phyloP scores from a whole-genome alignment of 2,113 vertebrate genomes.

The Tupaia tana region DNA sequence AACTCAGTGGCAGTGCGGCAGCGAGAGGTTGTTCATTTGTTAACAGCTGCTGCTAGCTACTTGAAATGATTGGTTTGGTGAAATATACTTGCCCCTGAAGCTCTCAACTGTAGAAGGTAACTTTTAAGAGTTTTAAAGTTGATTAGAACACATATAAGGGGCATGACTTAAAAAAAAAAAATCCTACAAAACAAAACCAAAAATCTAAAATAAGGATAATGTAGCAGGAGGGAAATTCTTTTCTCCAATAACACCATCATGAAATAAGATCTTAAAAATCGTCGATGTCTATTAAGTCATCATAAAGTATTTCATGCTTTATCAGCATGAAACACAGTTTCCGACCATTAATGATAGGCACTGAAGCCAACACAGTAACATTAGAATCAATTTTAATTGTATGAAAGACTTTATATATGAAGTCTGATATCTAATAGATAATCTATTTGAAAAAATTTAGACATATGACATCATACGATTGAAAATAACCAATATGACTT shows the following conservation, averaged over 20 bases:
- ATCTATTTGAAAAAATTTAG: conserved; percentile 17
- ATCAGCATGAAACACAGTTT: not conserved
- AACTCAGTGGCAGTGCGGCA: not conserved
- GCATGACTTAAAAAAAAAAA: not conserved
- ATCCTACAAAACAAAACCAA: not conserved
- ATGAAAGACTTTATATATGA: conserved; percentile 2
- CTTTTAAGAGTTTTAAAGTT: conserved; percentile 37
- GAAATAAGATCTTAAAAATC: conserved; percentile 24
- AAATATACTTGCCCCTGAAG: not conserved
- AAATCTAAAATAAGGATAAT: conserved; percentile 1
- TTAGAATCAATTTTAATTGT: conserved; percentile 39
- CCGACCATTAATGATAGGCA: not conserved
- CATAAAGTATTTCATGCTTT: not conserved
- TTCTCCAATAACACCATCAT: conserved; percentile 41
- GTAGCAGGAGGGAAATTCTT: conserved; percentile 25
- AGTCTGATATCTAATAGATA: not conserved
- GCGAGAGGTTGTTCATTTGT: not conserved
- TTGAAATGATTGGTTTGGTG: not conserved
- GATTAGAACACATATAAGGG: not conserved
- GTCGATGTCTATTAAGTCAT: conserved; percentile 37
- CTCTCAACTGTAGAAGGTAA: not conserved
- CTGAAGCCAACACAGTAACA: not conserved
- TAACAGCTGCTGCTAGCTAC: not conserved
- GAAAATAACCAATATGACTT: conserved; percentile 31
- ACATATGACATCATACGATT: not conserved